phyloP scores from a whole-genome alignment of 1,140 invertebrate genomes.

The Drosophila biarmipes region DNA sequence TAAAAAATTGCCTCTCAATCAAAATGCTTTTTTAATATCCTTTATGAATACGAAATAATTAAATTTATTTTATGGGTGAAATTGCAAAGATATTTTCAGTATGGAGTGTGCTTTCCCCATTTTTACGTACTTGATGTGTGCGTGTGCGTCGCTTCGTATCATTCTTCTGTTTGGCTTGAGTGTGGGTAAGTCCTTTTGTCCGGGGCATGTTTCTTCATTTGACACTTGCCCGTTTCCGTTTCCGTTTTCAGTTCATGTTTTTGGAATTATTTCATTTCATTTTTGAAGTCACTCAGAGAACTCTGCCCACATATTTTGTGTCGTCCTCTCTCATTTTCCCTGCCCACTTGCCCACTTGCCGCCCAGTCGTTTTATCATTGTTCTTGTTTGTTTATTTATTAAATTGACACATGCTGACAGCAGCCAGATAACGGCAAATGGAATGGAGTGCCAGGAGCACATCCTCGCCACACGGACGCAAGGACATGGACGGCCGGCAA shows the following conservation, averaged over 20 bases:
- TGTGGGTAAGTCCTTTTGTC: constrained; percentile 46
- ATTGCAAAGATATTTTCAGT: neutral
- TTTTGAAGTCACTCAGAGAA: constrained; percentile 60
- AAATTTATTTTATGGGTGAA: neutral
- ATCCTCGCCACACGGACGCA: constrained; percentile 8
- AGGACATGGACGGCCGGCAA: neutral
- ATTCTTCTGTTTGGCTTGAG: constrained; percentile 1
- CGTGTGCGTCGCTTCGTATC: constrained; percentile 5
- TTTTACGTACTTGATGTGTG: neutral
- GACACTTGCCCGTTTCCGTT: constrained; percentile 79
- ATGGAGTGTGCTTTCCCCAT: neutral
- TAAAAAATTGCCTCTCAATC: too few species aligned
- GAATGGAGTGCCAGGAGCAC: constrained; percentile 50
- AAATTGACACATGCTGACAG: constrained; percentile 79
- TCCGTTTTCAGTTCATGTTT: constrained; percentile 82
- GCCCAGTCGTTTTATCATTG: constrained; percentile 63
- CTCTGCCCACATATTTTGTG: constrained; percentile 24
- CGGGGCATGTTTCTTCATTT: constrained; percentile 67
- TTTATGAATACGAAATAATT: too few species aligned
- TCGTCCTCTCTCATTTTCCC: constrained; percentile 8
- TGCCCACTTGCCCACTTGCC: constrained; percentile 9
- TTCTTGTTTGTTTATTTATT: constrained; percentile 76
- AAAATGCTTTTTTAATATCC: too few species aligned
- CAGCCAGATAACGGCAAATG: constrained; percentile 55
- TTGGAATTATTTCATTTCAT: constrained; percentile 82